Base-by-base conservation (phyloP, 1,140 invertebrate genomes). In the Tyrophagus putrescentiae region DNA sequence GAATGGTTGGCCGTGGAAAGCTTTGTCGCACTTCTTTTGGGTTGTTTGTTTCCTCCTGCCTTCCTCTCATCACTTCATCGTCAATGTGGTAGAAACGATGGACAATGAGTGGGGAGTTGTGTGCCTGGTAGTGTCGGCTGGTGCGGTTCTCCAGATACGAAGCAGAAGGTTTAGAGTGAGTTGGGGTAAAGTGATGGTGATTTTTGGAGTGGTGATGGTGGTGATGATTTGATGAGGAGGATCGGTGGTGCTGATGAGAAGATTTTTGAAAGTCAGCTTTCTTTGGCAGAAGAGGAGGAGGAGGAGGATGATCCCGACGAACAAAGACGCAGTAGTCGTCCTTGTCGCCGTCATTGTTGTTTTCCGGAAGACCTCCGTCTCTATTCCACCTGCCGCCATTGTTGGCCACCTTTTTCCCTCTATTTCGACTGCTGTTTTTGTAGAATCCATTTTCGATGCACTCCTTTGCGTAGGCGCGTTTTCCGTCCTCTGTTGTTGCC, bases 1-100 rank as follows among this genome's bases (percentile, higher is more conserved):
- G n/a, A n/a, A n/a, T n/a, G n/a, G n/a, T n/a, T n/a, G n/a, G n/a
- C n/a, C n/a, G n/a, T n/a, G n/a, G n/a, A n/a, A n/a, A n/a, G n/a
- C n/a, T n/a, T n/a, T n/a, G n/a, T n/a, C n/a, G n/a, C n/a, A n/a
- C n/a, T n/a, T n/a, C n/a, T n/a, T n/a, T n/a, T n/a, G n/a, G n/a
- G n/a, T n/a, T n/a, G n/a, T n/a, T n/a, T n/a, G n/a, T n/a, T n/a
- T n/a, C n/a, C n/a, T n/a, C n/a, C n/a, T n/a, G n/a, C n/a, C n/a
- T n/a, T n/a, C n/a, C n/a, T n/a, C n/a, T n/a, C n/a, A n/a, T n/a
- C n/a, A n/a, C n/a, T n/a, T 54, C 45, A 21, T 21, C 31, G 18
- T 48, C 52, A 32, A 54, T 54, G 27, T 54, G 52, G 27, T 54
- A 54, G 25, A 54, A 54, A 27, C 52, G 52, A 54, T 54, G 52